Evolutionary conservation across 2,113 vertebrate species (phyloP), one percentile per base, ranked within the genome.

Genomic region (Corydoras maculifer): DNA sequence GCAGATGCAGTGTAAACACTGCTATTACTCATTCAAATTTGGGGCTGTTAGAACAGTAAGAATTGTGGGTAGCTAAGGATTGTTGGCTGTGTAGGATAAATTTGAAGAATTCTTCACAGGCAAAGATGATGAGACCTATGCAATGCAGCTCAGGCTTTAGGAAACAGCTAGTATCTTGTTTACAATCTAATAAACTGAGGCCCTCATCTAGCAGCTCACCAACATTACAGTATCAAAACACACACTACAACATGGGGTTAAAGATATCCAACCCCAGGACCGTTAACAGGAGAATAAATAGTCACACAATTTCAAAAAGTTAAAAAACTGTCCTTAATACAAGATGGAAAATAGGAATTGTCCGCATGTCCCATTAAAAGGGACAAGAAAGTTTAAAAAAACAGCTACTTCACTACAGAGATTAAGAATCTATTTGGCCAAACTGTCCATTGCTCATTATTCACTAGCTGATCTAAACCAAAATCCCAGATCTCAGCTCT

Each of bases 261-360:
- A 53, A 10, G 1, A 43, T 43, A 4, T 43, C 35, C 2, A 43
- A 43, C 35, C 35, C 35, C 35, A 43, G 35, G 58, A 69, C 59
- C 72, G 58, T 75, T 66, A 58, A 67, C 51, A 66, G 65, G 54
- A 59, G 29, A 78, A 83, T 83, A 82, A 84, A 82, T 81, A 82
- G 43, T 73, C 32, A 55, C 48, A 75, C 58, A 25, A 25, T 25
- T 25, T 62, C 68, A 65, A 75, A 67, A 74, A 67, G 74, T 51
- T 8, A 2, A 60, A 79, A 80, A 59, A 61, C 63, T 74, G 58
- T 51, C 49, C 58, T 66, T 75, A 35, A 79, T 71, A 70, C 58
- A 72, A 53, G 65, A 66, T 75, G 31, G 35, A 73, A 64, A 68
- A 51, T 30, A 49, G 43, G 49, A 72, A 70, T 59, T 71, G 69